Evolutionary conservation across 2,888 invertebrate genomes (phyloP), one percentile per base, ranked within the genome.

Genomic region (Tortricodes alternella): DNA sequence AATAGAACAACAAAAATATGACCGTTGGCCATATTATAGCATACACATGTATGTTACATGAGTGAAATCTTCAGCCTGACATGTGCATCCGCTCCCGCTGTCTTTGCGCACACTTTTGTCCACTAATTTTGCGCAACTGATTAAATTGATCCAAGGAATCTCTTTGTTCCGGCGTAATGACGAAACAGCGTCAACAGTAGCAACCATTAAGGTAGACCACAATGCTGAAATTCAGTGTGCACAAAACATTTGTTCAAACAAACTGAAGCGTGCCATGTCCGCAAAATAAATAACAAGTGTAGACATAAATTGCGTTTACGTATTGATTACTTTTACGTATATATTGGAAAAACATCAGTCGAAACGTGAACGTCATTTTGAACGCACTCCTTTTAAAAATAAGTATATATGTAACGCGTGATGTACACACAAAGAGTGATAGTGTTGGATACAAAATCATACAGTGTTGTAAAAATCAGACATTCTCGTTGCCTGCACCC

Each of bases 401-500:
- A 23, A 11, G 13, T 48, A 16, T 24, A 6, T 32, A 27, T 16
- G 6, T 19, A 11, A 8, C 16, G 27, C 19, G 71, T 63, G 50
- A 89, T 89, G 88, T 88, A 77, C 67, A 79, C 68, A 46, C 73
- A 74, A 61, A 80, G 74, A 65, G 72, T 86, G 48, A 74, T 88
- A 64, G 76, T 88, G 60, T 62, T 80, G 43, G 75, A 86, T 61
- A 78, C 77, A 1, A 78, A 76, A 61, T 70, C 78, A 3, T 86
- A 83, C 38, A 86, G 85, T 70, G 71, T 89, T 66, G 73, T 88
- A 53, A 81, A 82, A 76, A 85, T 89, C 56, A 73, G 73, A 6
- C 86, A 88, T 68, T 83, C 83, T 4, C 77, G 83, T 52, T 85
- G 74, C 66, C 79, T 88, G 60, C 82, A 84, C 65, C 74, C 85